These are phyloP conservation scores for Fopius arisanus DNA, from an alignment of 1,140 invertebrate genomes.

Conservation along the genomic window DNA sequence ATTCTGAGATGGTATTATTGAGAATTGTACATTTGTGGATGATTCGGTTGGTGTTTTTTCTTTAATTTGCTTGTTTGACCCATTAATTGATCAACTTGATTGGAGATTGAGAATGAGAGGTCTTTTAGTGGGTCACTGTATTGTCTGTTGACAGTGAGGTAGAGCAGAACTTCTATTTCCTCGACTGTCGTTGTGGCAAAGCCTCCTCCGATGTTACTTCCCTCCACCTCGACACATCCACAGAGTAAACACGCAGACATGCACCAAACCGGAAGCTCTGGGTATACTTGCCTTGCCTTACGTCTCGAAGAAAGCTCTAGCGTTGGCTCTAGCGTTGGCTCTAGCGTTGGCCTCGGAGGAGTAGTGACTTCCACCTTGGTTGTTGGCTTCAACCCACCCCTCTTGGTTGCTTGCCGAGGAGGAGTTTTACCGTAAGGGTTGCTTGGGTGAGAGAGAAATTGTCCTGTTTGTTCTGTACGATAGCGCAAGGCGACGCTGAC, in stretches of 20 bases:
- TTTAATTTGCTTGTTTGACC: too few species aligned
- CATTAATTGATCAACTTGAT: not conserved
- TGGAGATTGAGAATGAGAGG: not conserved
- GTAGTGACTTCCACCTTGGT: slow-evolving; percentile 33
- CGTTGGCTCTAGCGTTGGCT: too few species aligned
- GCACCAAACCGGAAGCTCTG: slow-evolving; percentile 34
- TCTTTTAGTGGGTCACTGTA: slow-evolving; percentile 36
- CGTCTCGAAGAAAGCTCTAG: slow-evolving; percentile 19
- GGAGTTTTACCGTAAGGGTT: slow-evolving; percentile 9
- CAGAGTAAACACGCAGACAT: slow-evolving; percentile 5
- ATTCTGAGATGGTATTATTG: not conserved
- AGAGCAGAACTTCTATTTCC: slow-evolving; percentile 36
- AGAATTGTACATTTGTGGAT: not conserved
- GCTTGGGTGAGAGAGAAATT: slow-evolving; percentile 19
- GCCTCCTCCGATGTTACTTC: not conserved
- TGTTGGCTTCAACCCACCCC: slow-evolving; percentile 19
- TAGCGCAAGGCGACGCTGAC: slow-evolving; percentile 63
- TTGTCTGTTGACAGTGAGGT: slow-evolving; percentile 22
- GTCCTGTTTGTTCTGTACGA: slow-evolving; percentile 63
- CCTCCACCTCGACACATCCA: slow-evolving; percentile 18
- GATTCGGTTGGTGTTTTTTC: too few species aligned
- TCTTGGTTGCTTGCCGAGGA: slow-evolving; percentile 14
- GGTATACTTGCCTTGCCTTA: slow-evolving; percentile 34
- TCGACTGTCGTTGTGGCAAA: slow-evolving; percentile 18
- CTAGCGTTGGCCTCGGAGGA: not conserved